Evolutionary conservation across 2,113 vertebrate genomes (phyloP), one percentile per base, ranked within the genome.

Genomic region (Takifugu bimaculatus): DNA sequence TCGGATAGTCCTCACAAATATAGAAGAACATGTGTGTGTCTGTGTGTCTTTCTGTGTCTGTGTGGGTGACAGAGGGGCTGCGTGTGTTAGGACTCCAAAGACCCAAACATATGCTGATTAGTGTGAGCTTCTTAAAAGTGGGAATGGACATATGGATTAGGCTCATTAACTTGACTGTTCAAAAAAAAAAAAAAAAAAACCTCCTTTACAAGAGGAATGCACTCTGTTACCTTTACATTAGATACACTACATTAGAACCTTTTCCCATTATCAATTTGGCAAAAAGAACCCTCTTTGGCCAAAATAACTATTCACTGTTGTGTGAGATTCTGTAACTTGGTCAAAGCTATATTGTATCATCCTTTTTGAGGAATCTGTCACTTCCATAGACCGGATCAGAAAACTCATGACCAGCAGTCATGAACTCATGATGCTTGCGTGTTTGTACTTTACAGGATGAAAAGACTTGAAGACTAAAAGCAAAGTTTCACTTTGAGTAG

Each of bases 21-120:
- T 39, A 39, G 7, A 32, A 10, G 11, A 29, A 13, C 65, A n/a
- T n/a, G 14, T 65, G 43, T 49, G 48, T 62, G 52, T 60, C 28
- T 50, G n/a, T 59, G 52, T 25, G 61, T 53, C 26, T 25, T 9
- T 56, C 14, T 63, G 52, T 42, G 12, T 20, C 13, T 65, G 60
- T 56, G 55, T 65, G 50, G 13, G 14, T 48, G 45, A 5, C 44
- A 64, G 60, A 65, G 64, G 74, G 78, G 75, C 70, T 83, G 77
- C 57, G 57, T 86, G 85, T 84, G 77, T 86, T 83, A 79, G 63
- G 73, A 78, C 60, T 79, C 63, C 35, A 74, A 82, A 85, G 73
- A 60, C 74, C 71, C 74, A 85, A 84, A 81, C 85, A 88, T 80
- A 85, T 79, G 79, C 88, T 80, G 75, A 88, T 88, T 89, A 89